Evolutionary conservation across 2,113 vertebrate genomes (phyloP).

Genomic region (Motacilla alba): DNA sequence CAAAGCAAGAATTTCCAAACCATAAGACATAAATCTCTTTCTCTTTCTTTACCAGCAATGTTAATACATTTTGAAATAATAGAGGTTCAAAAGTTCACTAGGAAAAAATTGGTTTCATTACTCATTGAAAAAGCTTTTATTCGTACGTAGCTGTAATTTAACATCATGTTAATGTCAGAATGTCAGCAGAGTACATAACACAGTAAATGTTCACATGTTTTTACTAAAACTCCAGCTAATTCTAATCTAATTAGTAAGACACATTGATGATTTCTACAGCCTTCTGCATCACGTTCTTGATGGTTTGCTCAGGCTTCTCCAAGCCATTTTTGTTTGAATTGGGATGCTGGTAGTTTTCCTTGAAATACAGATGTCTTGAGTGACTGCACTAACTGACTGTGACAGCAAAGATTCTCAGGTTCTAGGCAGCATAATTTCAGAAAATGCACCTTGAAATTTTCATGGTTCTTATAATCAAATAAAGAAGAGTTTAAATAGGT

Average conservation of each 20-base stretch:
- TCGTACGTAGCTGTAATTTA: not conserved
- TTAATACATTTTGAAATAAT: conserved; percentile 9
- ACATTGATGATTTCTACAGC: not conserved
- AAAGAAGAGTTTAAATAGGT: not conserved
- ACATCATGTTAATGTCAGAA: not conserved
- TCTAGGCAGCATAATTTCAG: not conserved
- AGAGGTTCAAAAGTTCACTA: conserved; percentile 18
- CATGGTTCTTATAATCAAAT: not conserved
- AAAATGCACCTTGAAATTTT: not conserved
- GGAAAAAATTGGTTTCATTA: conserved; percentile 2
- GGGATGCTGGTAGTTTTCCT: not conserved
- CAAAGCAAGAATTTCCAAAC: not conserved
- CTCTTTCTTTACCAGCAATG: not conserved
- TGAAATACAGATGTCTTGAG: not conserved
- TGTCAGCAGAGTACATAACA: not conserved
- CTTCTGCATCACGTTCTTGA: not conserved
- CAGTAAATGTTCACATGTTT: not conserved
- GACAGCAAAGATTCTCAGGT: not conserved
- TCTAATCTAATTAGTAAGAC: not conserved
- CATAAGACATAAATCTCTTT: not conserved
- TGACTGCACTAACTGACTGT: not conserved
- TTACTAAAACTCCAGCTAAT: not conserved
- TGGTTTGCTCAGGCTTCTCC: not conserved
- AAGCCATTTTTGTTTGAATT: not conserved
- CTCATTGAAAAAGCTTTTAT: conserved; percentile 5